Percentiles rank a stretch among this genome's conserved stretches.
phyloP scores from a whole-genome alignment of 2,113 vertebrate genomes.

The Hystrix brachyura region DNA sequence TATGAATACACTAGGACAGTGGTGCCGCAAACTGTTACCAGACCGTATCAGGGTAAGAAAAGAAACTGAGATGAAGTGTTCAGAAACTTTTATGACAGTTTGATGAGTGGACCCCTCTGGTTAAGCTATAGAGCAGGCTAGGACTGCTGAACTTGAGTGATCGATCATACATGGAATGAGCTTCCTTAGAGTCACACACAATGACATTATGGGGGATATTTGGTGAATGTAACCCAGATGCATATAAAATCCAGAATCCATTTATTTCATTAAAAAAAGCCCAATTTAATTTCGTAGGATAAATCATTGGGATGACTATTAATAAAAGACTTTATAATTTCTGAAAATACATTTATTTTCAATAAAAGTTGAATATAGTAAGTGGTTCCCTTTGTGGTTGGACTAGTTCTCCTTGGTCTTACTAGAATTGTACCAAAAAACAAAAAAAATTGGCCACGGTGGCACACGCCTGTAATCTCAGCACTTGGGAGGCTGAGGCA shows the following conservation, averaged over 20 bases:
- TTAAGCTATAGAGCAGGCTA: not conserved
- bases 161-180: not conserved
- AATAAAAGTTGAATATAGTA: not conserved
- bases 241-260: slow-evolving; percentile 27
- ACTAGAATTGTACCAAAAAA: slow-evolving; percentile 41
- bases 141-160: not conserved
- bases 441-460: too few species aligned
- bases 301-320: not conserved
- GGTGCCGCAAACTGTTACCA: not conserved
- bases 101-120: not conserved
- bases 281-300: not conserved
- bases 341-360: slow-evolving; percentile 6
- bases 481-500: too few species aligned
- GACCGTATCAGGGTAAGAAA: not conserved
- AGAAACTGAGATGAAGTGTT: not conserved
- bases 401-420: not conserved
- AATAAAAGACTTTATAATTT: not conserved
- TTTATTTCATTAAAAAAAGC: not conserved
- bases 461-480: too few species aligned
- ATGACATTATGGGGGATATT: not conserved
- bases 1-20: not conserved
- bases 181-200: not conserved
- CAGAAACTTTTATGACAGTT: not conserved
- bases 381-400: slow-evolving; percentile 5
- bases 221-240: not conserved